These are phyloP conservation scores for Tor tambroides DNA, from an alignment of 2,113 vertebrate species.

Conservation along the genomic window DNA sequence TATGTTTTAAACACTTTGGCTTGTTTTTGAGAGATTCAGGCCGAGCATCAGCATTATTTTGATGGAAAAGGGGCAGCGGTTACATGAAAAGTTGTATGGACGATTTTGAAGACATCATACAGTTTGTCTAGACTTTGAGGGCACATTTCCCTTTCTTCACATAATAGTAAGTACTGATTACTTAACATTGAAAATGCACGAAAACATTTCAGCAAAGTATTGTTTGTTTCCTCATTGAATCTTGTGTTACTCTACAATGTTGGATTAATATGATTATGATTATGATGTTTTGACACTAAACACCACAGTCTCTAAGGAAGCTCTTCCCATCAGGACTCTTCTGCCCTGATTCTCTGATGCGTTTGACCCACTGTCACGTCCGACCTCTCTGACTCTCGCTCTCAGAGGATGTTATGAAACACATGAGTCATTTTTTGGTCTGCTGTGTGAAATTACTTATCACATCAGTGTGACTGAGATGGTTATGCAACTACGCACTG, in stretches of 20 bases:
- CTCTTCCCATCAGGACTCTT: not conserved
- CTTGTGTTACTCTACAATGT: too few relatives aligned
- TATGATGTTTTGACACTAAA: not conserved
- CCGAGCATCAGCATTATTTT: too few relatives aligned
- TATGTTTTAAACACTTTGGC: too few relatives aligned
- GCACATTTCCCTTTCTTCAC: too few relatives aligned
- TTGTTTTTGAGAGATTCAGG: too few relatives aligned
- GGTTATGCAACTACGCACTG: constrained; percentile 62
- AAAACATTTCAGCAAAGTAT: too few relatives aligned
- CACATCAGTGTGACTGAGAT: constrained; percentile 55
- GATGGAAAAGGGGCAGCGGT: too few relatives aligned
- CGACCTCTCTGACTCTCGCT: constrained; percentile 59
- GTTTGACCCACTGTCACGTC: constrained; percentile 71
- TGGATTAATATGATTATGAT: not conserved
- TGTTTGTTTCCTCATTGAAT: too few relatives aligned
- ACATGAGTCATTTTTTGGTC: constrained; percentile 55
- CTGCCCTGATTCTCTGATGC: constrained; percentile 59
- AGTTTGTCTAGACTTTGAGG: too few relatives aligned
- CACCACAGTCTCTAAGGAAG: not conserved
- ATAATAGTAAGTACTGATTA: not conserved
- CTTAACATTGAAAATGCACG: too few relatives aligned
- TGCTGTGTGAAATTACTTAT: constrained; percentile 56
- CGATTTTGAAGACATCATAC: too few relatives aligned
- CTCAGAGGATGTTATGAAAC: constrained; percentile 63
- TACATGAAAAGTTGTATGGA: too few relatives aligned